phyloP scores from a whole-genome alignment of 2,888 invertebrate species.

The Eretmocerus hayati region DNA sequence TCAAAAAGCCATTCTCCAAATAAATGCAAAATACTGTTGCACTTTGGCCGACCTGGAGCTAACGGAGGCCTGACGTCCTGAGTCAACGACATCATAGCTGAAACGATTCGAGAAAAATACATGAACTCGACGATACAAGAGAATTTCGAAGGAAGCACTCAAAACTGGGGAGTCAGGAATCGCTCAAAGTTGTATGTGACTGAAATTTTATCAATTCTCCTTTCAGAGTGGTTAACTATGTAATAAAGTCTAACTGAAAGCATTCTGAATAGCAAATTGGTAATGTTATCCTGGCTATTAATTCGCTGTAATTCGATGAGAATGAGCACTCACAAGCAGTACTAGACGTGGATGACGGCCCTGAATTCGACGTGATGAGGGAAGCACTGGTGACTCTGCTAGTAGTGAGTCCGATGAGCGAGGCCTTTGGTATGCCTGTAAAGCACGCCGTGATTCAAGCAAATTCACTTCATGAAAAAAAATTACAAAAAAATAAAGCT shows the following conservation, averaged over 20 bases:
- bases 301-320: no score
- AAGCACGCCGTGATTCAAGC: neutral
- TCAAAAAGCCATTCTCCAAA: slow-evolving; percentile 97
- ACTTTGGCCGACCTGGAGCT: slow-evolving; percentile 76
- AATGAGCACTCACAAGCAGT: slow-evolving; percentile 55
- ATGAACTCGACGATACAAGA: no score
- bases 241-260: no score
- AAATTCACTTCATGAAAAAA: neutral
- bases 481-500: neutral
- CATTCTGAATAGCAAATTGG: neutral
- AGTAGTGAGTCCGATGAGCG: slow-evolving; percentile 71
- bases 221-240: no score
- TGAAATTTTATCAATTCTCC: no score
- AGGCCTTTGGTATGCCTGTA: slow-evolving; percentile 75
- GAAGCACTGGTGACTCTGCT: slow-evolving; percentile 63
- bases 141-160: neutral
- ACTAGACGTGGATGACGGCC: slow-evolving; percentile 62
- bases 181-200: no score
- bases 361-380: slow-evolving; percentile 63
- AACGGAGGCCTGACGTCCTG: slow-evolving; percentile 60
- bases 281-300: neutral
- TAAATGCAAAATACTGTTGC: slow-evolving; percentile 90
- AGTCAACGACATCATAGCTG: slow-evolving; percentile 58
- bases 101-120: neutral
- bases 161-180: no score